Evolutionary conservation across 1,140 invertebrate genomes (phyloP).

Genomic region (Idris sp.): DNA sequence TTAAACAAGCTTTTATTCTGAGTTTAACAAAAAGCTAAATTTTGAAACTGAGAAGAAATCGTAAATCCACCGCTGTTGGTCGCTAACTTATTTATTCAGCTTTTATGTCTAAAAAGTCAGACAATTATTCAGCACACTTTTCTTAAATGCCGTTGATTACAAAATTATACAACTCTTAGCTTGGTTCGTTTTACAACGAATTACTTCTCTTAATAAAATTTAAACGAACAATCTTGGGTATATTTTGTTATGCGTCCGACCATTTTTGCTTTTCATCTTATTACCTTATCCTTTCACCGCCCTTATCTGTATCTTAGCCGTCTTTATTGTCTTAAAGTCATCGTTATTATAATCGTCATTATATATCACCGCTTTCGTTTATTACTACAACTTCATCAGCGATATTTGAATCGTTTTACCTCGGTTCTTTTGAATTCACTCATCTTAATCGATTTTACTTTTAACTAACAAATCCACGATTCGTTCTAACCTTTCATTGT

Average conservation of each 20-base stretch:
- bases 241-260: constrained; percentile 26
- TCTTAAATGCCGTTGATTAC: constrained; percentile 42
- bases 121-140: too few relatives aligned
- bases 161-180: constrained; percentile 40
- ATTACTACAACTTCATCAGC: constrained; percentile 41
- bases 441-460: constrained; percentile 40
- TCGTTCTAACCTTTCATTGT: constrained; percentile 31
- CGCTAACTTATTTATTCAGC: too few relatives aligned
- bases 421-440: neutral
- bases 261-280: constrained; percentile 35
- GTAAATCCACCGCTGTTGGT: too few relatives aligned
- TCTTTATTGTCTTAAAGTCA: constrained; percentile 37
- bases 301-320: constrained; percentile 17
- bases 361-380: constrained; percentile 39
- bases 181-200: constrained; percentile 36
- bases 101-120: too few relatives aligned
- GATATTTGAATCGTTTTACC: constrained; percentile 23
- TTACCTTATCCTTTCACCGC: constrained; percentile 35
- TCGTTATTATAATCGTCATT: constrained; percentile 49
- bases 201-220: constrained; percentile 40
- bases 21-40: too few relatives aligned
- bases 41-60: too few relatives aligned
- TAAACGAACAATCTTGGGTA: constrained; percentile 26
- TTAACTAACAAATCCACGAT: neutral
- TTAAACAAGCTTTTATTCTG: too few relatives aligned